These are phyloP conservation scores for Hemistola chrysoprasaria DNA, from an alignment of 2,888 invertebrate species.

Conservation along the genomic window DNA sequence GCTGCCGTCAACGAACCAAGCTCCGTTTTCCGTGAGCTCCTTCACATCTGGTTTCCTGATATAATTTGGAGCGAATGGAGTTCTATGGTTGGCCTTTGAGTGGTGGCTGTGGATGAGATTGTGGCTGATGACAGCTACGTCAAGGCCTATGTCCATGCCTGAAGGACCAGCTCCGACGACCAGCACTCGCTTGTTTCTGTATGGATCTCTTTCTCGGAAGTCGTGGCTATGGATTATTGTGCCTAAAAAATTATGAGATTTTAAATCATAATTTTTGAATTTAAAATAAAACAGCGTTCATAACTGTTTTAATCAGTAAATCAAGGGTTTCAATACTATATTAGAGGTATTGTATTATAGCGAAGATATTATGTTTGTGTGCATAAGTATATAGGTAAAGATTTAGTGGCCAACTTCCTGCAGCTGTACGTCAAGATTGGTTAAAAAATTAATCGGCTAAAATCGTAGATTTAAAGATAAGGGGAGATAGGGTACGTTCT, in stretches of 20 bases:
- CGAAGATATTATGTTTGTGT: no score
- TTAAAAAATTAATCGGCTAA: no score
- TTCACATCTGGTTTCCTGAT: conserved; percentile 76
- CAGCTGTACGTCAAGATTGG: no score
- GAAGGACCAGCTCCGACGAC: conserved; percentile 88
- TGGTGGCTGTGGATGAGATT: conserved; percentile 80
- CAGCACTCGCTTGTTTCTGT: conserved; percentile 81
- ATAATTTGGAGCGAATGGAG: conserved; percentile 72
- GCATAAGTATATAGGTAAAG: no score
- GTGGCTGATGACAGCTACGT: conserved; percentile 73
- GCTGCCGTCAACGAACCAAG: conserved; percentile 83
- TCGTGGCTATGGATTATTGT: conserved; percentile 87
- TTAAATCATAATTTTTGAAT: no score
- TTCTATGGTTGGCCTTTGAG: conserved; percentile 54
- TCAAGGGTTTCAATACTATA: no score
- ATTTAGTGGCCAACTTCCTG: no score
- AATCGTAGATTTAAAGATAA: no score
- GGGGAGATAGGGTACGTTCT: no score
- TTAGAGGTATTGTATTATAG: no score
- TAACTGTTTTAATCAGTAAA: no score
- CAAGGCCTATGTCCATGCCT: conserved; percentile 87
- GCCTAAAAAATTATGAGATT: conserved; percentile 62
- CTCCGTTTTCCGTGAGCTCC: conserved; percentile 74
- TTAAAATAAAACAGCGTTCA: no score
- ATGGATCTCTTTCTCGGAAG: conserved; percentile 84